Evolutionary conservation across 2,113 vertebrate species (phyloP).

Genomic region (Oxygymnocypris stewartii): DNA sequence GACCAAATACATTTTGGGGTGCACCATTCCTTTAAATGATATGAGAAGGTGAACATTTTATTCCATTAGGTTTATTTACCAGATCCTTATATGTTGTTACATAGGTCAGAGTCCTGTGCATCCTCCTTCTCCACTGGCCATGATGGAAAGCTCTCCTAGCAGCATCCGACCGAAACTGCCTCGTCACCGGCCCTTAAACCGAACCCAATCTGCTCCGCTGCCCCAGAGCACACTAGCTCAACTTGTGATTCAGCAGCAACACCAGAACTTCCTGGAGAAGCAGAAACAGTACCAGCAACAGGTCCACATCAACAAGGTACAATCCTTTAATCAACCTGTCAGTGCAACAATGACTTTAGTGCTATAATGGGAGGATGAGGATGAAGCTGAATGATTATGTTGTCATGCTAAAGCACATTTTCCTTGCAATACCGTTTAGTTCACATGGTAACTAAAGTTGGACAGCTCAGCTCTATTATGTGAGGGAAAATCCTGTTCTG

Average conservation of each 20-base stretch:
- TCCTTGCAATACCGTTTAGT: constrained; percentile 8
- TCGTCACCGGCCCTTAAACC: constrained; percentile 91
- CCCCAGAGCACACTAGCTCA: constrained; percentile 96
- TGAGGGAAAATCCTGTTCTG: not conserved
- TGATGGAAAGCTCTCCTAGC: constrained; percentile 85
- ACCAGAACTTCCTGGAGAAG: constrained; percentile 96
- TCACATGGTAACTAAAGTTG: constrained; percentile 11
- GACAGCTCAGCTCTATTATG: constrained; percentile 19
- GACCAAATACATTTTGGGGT: not conserved
- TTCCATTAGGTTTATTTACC: not conserved
- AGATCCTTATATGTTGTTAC: constrained; percentile 12
- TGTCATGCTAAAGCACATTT: constrained; percentile 5
- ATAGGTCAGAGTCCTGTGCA: constrained; percentile 83
- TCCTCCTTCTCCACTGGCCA: constrained; percentile 87
- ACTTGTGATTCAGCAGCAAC: constrained; percentile 96
- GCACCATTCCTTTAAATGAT: not conserved
- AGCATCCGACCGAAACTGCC: constrained; percentile 88
- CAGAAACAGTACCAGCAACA: constrained; percentile 98
- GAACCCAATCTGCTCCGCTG: constrained; percentile 95
- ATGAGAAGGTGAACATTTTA: not conserved
- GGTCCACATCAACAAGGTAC: constrained; percentile 97
- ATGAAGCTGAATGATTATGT: constrained; percentile 5
- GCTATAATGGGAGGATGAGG: not conserved
- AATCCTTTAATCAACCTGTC: constrained; percentile 52
- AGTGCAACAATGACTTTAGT: not conserved